Evolutionary conservation across 1,140 invertebrate genomes (phyloP).

Genomic region (Apis mellifera): Amel_HAv3.1 CM009943.2:9858501-9859000

Average conservation of each 20-base stretch:
- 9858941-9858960: constrained; percentile 51
- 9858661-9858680: neutral
- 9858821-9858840: constrained; percentile 33
- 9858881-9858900: constrained; percentile 79
- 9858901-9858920: constrained; percentile 68
- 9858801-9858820: constrained; percentile 21
- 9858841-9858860: constrained; percentile 71
- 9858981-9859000: constrained; percentile 36
- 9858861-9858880: constrained; percentile 78
- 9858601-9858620: too few relatives aligned
- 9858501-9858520: too few relatives aligned
- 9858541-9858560: too few relatives aligned
- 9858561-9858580: too few relatives aligned
- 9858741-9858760: neutral
- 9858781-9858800: constrained; percentile 34
- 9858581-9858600: too few relatives aligned
- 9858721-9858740: constrained; percentile 4
- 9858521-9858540: too few relatives aligned
- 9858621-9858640: neutral
- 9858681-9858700: too few relatives aligned
- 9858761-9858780: constrained; percentile 10
- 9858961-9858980: constrained; percentile 54
- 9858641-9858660: too few relatives aligned
- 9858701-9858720: neutral
- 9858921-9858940: constrained; percentile 57